phyloP scores from a whole-genome alignment of 2,797 vertebrate genomes.

The Cetoscarus ocellatus region DNA sequence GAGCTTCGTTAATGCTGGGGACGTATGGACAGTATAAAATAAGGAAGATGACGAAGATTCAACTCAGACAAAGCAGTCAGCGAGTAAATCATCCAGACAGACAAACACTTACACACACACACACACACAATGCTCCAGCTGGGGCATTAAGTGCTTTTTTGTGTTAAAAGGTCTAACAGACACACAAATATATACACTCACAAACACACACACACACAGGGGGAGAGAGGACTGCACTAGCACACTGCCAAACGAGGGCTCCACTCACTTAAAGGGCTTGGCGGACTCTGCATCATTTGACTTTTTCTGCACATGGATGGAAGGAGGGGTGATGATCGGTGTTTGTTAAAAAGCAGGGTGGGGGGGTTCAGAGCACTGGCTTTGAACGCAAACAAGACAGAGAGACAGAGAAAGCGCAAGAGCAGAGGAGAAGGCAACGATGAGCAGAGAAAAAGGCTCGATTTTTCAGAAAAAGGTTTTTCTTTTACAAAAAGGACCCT shows the following conservation, averaged over 20 bases:
- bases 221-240: conserved; percentile 48
- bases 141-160: conserved; percentile 70
- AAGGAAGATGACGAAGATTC: conserved; percentile 41
- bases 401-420: conserved; percentile 64
- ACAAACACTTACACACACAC: conserved; percentile 14
- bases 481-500: conserved; percentile 76
- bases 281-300: conserved; percentile 66
- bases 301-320: conserved; percentile 63
- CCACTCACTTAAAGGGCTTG: conserved; percentile 79
- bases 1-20: conserved; percentile 18
- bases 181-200: conserved; percentile 22
- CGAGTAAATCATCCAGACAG: conserved; percentile 40
- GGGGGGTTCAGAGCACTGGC: conserved; percentile 1
- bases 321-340: conserved; percentile 43
- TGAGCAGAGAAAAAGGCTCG: conserved; percentile 80
- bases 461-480: conserved; percentile 60
- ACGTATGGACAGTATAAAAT: conserved; percentile 29
- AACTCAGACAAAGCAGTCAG: conserved; percentile 43
- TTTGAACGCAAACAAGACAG: conserved; percentile 34
- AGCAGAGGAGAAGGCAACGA: conserved; percentile 83
- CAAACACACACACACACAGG: conserved; percentile 29
- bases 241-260: conserved; percentile 59
- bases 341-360: conserved; percentile 34
- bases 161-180: conserved; percentile 53
- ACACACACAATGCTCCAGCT: conserved; percentile 44